Percentiles rank a stretch among this genome's conserved stretches.
Conservation (phyloP, 2,888 invertebrate genomes). For the Cheilosia vernalis region DNA sequence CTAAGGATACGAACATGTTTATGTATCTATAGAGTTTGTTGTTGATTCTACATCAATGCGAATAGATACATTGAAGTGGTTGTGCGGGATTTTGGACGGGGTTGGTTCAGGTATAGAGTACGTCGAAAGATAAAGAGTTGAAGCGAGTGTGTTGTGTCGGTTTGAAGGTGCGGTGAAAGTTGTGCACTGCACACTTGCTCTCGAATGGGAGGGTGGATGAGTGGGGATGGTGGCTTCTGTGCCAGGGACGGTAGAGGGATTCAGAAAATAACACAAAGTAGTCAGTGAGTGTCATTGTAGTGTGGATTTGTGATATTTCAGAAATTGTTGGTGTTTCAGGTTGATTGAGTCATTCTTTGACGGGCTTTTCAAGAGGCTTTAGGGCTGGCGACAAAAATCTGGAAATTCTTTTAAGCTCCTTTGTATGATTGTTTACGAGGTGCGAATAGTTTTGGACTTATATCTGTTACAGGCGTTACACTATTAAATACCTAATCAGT, state of each 20-base stretch:
- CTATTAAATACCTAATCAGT: too few species aligned
- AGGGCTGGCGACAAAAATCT: too few species aligned
- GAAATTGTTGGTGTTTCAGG: slow-evolving; percentile 8
- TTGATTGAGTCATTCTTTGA: too few species aligned
- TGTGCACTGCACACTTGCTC: not conserved
- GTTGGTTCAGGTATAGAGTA: not conserved
- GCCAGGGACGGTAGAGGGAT: not conserved
- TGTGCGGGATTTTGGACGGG: not conserved
- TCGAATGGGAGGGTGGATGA: not conserved
- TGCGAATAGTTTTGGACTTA: too few species aligned
- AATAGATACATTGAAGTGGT: slow-evolving; percentile 14
- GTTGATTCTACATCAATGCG: slow-evolving; percentile 47
- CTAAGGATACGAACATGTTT: slow-evolving; percentile 7
- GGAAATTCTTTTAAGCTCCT: too few species aligned
- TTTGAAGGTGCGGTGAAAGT: slow-evolving; percentile 34
- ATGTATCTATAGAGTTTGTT: slow-evolving; percentile 37
- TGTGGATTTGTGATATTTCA: too few species aligned
- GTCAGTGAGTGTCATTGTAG: too few species aligned
- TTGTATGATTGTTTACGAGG: too few species aligned
- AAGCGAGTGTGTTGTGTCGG: slow-evolving; percentile 23
- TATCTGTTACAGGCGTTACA: too few species aligned
- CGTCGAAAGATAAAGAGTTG: slow-evolving; percentile 17
- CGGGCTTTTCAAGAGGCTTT: too few species aligned
- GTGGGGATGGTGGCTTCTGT: not conserved
- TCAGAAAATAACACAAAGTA: too few species aligned